These are phyloP conservation scores for Pollicipes pollicipes DNA, from an alignment of 1,140 invertebrate genomes.

Conservation along the genomic window DNA sequence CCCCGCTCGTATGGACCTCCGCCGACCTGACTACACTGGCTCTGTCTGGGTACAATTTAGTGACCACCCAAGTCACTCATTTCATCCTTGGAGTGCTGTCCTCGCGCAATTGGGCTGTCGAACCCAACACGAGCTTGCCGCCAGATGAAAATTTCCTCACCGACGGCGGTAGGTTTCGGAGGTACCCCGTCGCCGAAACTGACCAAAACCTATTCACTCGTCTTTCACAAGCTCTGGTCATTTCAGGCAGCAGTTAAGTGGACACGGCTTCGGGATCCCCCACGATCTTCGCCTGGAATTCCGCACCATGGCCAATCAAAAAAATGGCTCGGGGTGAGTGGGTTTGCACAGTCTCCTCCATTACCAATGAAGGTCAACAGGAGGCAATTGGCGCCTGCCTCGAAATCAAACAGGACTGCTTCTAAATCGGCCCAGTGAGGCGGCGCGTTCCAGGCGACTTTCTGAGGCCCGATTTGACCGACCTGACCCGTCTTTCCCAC, in stretches of 20 bases:
- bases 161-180: background rate
- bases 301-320: slow-evolving; percentile 1
- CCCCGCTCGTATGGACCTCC: background rate
- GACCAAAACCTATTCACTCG: background rate
- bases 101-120: background rate
- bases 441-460: slow-evolving; percentile 11
- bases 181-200: background rate
- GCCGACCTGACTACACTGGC: background rate
- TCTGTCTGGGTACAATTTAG: background rate
- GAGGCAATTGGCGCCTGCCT: slow-evolving; percentile 1
- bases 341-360: background rate
- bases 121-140: background rate
- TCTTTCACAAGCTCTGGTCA: background rate
- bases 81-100: background rate
- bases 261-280: no score
- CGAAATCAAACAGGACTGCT: slow-evolving; percentile 4
- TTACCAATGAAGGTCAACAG: slow-evolving; percentile 8
- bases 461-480: slow-evolving; percentile 8
- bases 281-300: background rate
- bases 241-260: background rate
- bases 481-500: slow-evolving; percentile 12
- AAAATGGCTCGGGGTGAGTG: slow-evolving; percentile 12
- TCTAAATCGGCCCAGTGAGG: slow-evolving; percentile 8
- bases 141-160: background rate
- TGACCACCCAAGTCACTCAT: background rate